Evolutionary conservation across 2,113 vertebrate genomes (phyloP), one percentile per base, ranked within the genome.

Genomic region (Dinomys branickii): DNA sequence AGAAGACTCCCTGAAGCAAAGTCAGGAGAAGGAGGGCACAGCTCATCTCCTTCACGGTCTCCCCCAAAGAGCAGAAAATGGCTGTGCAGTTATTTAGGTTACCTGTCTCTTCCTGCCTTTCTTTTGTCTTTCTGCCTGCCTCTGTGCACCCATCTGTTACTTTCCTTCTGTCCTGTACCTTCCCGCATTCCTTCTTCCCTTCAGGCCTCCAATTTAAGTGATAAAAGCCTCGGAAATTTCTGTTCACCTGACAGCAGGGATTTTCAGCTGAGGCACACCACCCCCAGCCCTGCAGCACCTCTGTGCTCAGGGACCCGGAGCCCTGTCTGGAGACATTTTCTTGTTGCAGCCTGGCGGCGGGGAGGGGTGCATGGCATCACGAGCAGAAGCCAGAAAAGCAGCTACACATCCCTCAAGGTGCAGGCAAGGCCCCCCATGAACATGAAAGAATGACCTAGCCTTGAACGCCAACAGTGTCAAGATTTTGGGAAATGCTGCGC

Each of bases 351-450:
- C 1, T 4, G 19, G n/a, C n/a, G n/a, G n/a, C n/a, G n/a, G 44
- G 41, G 24, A 14, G 14, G 28, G 4, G 2, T 35, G 67, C 19
- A 28, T 41, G 26, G 24, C 24, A 24, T 47, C 4, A 6, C 3
- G 65, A 30, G 22, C 3, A 4, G 17, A 44, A 30, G 52, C 38
- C 59, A 44, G 26, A 26, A 3, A 33, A 14, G 84, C 7, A 50
- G 30, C 24, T 73, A 30, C 71, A 9, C 14, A 30, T 22, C 33
- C 12, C 12, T 0, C 20, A 67, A 4, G 10, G 24, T 58, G 38
- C 8, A 59, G 22, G 17, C 20, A 50, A 52, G 28, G 0, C 1
- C 9, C 17, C 1, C 13, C 0, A 0, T 17, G 8, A 38, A 35
- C 59, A 10, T 7, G 59, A 63, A 47, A 52, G 77, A 59, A 56